Evolutionary conservation across 2,888 invertebrate species (phyloP).

Genomic region (Scaptomyza polygonia): DNA sequence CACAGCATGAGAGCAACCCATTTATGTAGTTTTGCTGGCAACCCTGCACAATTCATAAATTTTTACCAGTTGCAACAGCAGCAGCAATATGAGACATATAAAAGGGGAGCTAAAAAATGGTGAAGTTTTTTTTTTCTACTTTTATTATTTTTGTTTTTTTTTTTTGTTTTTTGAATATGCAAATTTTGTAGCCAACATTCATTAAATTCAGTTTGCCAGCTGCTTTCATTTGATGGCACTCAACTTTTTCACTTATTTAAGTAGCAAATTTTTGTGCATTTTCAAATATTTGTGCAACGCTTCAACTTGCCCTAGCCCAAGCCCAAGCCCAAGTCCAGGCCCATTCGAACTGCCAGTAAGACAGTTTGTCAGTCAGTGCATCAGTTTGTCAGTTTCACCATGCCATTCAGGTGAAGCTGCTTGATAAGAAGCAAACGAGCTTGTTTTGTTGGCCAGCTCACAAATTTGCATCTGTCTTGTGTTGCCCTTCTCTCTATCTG

Average conservation of each 20-base stretch:
- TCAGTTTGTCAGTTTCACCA: constrained; percentile 24
- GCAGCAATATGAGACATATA: constrained; percentile 43
- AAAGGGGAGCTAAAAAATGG: constrained; percentile 51
- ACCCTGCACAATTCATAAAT: constrained; percentile 62
- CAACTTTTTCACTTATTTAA: constrained; percentile 75
- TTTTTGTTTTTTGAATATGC: constrained; percentile 45
- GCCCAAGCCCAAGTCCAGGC: constrained; percentile 11
- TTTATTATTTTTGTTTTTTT: constrained; percentile 2
- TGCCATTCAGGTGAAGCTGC: constrained; percentile 53
- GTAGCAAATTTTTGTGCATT: constrained; percentile 73
- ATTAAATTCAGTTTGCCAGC: constrained; percentile 69
- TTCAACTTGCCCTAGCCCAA: constrained; percentile 50
- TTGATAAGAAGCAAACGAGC: constrained; percentile 69
- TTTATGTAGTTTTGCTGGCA: constrained; percentile 46
- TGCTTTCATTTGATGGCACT: constrained; percentile 54
- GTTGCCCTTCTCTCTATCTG: not conserved
- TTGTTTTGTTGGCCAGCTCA: constrained; percentile 62
- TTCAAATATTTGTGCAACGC: constrained; percentile 77
- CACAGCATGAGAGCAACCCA: constrained; percentile 59
- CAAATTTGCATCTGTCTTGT: constrained; percentile 58
- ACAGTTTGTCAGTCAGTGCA: constrained; percentile 26
- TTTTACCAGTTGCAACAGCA: constrained; percentile 30
- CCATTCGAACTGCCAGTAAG: constrained; percentile 23
- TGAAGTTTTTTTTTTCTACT: constrained; percentile 36
- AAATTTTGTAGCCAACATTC: constrained; percentile 63